Conservation (phyloP, 2,113 vertebrate genomes). For the Callipepla californica region DNA sequence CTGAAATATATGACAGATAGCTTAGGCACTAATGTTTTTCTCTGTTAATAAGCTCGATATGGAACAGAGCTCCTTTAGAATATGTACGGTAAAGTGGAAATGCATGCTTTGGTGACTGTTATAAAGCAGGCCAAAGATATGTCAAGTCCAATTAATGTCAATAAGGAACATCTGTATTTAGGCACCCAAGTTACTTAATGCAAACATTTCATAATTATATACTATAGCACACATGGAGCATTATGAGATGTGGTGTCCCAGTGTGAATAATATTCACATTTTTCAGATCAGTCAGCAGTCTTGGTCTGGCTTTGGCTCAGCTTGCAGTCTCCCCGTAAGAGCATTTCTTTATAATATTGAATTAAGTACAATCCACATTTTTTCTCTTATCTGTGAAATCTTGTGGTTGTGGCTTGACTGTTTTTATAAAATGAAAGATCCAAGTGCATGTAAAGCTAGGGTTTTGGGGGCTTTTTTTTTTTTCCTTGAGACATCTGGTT, state of each 20-base stretch:
- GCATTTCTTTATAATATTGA: conserved; percentile 84
- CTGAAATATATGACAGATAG: conserved; percentile 72
- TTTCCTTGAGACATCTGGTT: conserved; percentile 73
- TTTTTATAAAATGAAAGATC: conserved; percentile 84
- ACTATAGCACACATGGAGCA: conserved; percentile 77
- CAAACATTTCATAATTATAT: conserved; percentile 86
- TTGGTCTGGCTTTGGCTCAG: conserved; percentile 78
- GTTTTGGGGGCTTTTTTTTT: conserved; percentile 36
- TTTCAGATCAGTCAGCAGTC: conserved; percentile 85
- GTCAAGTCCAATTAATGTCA: conserved; percentile 87
- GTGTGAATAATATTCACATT: conserved; percentile 84
- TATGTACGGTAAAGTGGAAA: conserved; percentile 73
- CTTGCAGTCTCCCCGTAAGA: conserved; percentile 76
- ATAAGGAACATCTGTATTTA: conserved; percentile 86
- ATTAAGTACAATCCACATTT: conserved; percentile 82
- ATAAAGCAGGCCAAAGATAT: conserved; percentile 83
- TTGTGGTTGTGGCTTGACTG: conserved; percentile 82
- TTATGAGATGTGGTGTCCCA: conserved; percentile 83
- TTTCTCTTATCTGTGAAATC: conserved; percentile 86
- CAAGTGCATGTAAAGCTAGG: conserved; percentile 80
- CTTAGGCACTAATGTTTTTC: conserved; percentile 64
- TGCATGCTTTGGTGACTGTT: conserved; percentile 74
- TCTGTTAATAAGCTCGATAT: conserved; percentile 70
- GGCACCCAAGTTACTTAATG: conserved; percentile 82
- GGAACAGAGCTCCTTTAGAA: conserved; percentile 81